Conservation (phyloP, 1,140 invertebrate genomes). For the Caerostris extrusa region DNA sequence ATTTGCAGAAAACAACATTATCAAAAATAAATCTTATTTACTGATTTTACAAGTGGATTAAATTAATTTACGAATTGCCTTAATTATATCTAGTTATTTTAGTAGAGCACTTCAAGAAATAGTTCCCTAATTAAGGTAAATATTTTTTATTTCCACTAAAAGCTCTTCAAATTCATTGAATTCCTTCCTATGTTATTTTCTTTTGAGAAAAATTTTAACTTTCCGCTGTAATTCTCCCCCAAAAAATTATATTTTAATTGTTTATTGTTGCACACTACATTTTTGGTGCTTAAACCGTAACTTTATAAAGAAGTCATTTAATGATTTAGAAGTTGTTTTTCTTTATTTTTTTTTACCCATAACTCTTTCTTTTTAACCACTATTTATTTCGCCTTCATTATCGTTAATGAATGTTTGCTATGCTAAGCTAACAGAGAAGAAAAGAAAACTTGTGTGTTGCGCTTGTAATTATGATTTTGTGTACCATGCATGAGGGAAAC, state of each 20-base stretch:
- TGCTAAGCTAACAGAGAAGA: background rate
- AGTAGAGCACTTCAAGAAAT: background rate
- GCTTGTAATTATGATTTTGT: background rate
- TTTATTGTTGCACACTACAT: background rate
- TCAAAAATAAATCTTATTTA: background rate
- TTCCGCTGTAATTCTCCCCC: background rate
- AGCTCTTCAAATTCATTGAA: background rate
- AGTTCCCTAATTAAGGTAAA: background rate
- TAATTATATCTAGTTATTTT: background rate
- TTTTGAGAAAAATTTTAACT: background rate
- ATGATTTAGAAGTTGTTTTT: conserved; percentile 14
- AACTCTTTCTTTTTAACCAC: background rate
- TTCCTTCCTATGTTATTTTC: background rate
- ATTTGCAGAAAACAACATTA: too few relatives aligned
- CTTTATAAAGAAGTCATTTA: background rate
- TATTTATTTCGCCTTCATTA: conserved; percentile 19
- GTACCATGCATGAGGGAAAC: background rate
- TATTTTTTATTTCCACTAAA: background rate
- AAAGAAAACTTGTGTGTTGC: background rate
- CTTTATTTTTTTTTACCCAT: background rate
- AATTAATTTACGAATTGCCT: background rate
- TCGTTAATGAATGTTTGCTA: background rate
- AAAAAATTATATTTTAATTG: background rate
- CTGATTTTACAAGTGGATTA: background rate
- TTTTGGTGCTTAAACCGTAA: background rate